phyloP scores from a whole-genome alignment of 2,888 invertebrate genomes.

The Lacanobia oleracea region DNA sequence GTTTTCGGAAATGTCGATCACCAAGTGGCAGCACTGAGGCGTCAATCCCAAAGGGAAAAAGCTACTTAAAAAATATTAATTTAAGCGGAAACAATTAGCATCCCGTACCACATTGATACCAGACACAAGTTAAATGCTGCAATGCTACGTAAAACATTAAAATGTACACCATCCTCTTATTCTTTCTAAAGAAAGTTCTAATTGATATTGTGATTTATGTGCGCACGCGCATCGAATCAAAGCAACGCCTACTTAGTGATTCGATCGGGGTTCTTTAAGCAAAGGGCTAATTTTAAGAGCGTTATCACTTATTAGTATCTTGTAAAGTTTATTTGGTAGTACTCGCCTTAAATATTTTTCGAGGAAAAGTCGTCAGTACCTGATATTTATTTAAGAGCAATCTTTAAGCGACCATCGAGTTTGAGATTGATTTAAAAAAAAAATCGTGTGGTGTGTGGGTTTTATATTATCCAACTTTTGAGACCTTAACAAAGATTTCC shows the following conservation, averaged over 20 bases:
- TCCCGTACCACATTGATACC: background rate
- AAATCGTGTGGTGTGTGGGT: too few species aligned
- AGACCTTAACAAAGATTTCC: too few species aligned
- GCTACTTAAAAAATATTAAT: too few species aligned
- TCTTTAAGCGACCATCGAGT: background rate
- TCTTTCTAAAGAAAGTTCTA: constrained; percentile 59
- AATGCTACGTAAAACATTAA: constrained; percentile 22
- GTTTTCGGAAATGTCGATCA: too few species aligned
- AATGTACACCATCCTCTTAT: constrained; percentile 21
- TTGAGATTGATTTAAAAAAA: background rate
- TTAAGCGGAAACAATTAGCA: too few species aligned
- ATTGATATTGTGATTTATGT: constrained; percentile 70
- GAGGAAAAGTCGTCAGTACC: constrained; percentile 9
- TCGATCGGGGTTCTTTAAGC: constrained; percentile 58
- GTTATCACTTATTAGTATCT: constrained; percentile 48
- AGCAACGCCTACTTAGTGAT: constrained; percentile 66
- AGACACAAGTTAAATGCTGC: background rate
- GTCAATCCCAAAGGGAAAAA: too few species aligned
- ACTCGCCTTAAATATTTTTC: constrained; percentile 19
- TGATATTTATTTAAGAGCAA: constrained; percentile 20
- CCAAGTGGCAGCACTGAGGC: too few species aligned
- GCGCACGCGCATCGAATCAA: constrained; percentile 52
- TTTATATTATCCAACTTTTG: too few species aligned
- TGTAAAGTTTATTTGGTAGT: constrained; percentile 34
- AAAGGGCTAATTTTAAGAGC: constrained; percentile 51